A percentile compares a stretch with the other conserved stretches of the same genome.
These are phyloP conservation scores for Bettongia penicillata DNA, from an alignment of 2,113 vertebrate genomes.

Conservation along the genomic window DNA sequence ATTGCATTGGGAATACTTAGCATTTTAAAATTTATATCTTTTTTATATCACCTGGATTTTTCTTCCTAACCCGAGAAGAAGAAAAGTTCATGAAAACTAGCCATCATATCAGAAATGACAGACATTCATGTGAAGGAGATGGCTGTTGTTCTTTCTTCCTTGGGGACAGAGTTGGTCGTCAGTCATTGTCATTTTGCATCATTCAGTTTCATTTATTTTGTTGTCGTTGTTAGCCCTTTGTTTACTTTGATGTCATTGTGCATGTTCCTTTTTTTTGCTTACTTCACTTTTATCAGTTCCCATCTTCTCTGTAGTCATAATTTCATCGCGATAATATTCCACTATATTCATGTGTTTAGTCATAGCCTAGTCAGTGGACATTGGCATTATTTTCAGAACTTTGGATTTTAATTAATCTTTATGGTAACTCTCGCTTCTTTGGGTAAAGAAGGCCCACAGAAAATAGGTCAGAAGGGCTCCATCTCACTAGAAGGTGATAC, in stretches of 20 bases:
- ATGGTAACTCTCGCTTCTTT: background rate
- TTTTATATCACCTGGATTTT: background rate
- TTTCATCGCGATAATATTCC: background rate
- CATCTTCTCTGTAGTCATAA: too few species aligned
- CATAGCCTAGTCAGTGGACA: background rate
- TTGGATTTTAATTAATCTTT: background rate
- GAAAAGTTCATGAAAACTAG: background rate
- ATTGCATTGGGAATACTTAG: background rate
- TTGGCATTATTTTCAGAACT: too few species aligned
- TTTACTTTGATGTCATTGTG: background rate
- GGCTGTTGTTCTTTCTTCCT: background rate
- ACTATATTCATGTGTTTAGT: background rate
- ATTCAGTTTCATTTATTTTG: background rate
- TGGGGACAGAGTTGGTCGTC: background rate
- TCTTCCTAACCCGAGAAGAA: background rate
- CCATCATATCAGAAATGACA: background rate
- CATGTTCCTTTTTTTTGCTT: background rate
- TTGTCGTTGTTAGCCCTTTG: background rate
- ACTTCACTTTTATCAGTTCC: background rate
- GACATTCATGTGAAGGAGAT: background rate
- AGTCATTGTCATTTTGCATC: background rate
- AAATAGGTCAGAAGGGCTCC: background rate
- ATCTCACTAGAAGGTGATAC: background rate
- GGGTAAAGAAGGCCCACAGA: background rate
- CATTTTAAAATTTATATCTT: background rate